These are phyloP conservation scores for Eurois occulta DNA, from an alignment of 2,888 invertebrate genomes.

Conservation along the genomic window DNA sequence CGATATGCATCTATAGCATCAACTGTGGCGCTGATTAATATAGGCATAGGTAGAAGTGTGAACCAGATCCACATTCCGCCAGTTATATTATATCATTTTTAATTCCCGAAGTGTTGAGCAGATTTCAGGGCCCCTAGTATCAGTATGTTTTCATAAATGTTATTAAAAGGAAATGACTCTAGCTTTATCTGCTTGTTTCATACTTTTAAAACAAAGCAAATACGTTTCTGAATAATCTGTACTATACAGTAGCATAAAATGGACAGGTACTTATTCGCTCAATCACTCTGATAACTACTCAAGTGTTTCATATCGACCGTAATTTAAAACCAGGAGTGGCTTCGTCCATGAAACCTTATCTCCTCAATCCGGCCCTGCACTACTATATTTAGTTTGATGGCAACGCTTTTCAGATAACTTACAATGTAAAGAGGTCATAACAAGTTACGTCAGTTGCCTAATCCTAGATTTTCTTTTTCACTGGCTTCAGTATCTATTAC, in stretches of 20 bases:
- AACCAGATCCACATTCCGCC: not conserved
- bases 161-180: not conserved
- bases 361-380: conserved; percentile 28
- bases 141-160: too few species aligned
- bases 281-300: not conserved
- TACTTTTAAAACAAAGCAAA: not conserved
- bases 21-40: not conserved
- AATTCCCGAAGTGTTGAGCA: not conserved
- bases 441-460: conserved; percentile 20
- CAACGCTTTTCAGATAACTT: conserved; percentile 49
- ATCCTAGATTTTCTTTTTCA: conserved; percentile 42
- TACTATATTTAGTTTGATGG: conserved; percentile 56
- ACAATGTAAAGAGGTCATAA: conserved; percentile 52
- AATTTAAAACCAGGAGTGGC: not conserved
- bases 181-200: not conserved
- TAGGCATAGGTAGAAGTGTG: not conserved
- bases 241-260: not conserved
- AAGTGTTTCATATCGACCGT: conserved; percentile 7
- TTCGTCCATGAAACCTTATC: not conserved
- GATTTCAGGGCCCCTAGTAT: not conserved
- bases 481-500: not conserved
- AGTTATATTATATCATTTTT: not conserved
- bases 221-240: not conserved
- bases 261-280: not conserved
- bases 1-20: too few species aligned